Percentiles rank a stretch among this genome's conserved stretches.
Evolutionary conservation across 2,797 vertebrate species (phyloP).

Genomic region (Mycteria americana): DNA sequence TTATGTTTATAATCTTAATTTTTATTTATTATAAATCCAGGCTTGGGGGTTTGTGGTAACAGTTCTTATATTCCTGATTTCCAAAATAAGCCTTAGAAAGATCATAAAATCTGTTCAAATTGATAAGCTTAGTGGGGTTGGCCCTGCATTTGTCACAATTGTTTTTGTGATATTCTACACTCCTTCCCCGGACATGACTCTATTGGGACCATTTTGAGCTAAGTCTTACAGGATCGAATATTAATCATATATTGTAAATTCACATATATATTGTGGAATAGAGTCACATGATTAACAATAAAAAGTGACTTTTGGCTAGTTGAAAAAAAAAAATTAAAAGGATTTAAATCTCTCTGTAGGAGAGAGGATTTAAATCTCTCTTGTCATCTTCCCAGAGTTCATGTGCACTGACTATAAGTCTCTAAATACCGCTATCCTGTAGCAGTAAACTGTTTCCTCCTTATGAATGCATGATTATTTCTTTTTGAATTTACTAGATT

Average conservation of each 20-base stretch:
- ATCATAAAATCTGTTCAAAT: neutral
- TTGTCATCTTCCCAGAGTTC: neutral
- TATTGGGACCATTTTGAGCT: neutral
- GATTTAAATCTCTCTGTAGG: neutral
- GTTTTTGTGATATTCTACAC: neutral
- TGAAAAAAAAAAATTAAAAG: neutral
- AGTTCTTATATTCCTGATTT: neutral
- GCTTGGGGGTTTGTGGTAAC: neutral
- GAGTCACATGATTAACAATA: neutral
- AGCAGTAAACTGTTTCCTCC: neutral
- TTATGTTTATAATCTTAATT: neutral
- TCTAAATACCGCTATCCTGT: neutral
- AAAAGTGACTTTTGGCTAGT: neutral
- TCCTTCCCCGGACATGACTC: rapidly evolving
- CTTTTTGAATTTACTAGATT: neutral
- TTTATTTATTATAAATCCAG: neutral
- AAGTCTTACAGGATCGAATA: neutral
- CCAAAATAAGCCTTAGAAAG: neutral
- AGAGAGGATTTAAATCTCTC: neutral
- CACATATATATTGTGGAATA: neutral
- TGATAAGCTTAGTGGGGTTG: neutral
- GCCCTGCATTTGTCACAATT: neutral
- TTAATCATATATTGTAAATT: neutral
- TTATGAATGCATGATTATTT: neutral
- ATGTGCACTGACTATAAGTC: neutral